Evolutionary conservation across 1,140 invertebrate genomes (phyloP).

Genomic region (Zophobas atratus): DNA sequence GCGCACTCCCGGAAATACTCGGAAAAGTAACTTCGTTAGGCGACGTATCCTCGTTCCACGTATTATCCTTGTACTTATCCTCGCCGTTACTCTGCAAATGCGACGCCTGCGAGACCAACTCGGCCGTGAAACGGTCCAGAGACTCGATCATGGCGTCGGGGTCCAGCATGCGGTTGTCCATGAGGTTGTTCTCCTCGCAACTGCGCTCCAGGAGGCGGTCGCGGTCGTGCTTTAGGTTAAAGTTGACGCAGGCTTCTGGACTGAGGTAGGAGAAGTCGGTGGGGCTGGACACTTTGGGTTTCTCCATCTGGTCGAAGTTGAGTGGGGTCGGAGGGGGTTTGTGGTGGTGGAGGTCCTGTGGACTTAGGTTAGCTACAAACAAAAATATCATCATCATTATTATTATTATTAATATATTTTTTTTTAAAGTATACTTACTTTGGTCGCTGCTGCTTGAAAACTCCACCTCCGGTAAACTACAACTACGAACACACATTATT

Average conservation of each 20-base stretch:
- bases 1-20: constrained; percentile 82
- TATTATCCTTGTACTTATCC: constrained; percentile 68
- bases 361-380: too few relatives aligned
- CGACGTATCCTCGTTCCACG: constrained; percentile 82
- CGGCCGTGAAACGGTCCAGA: constrained; percentile 75
- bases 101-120: constrained; percentile 74
- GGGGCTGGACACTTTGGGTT: constrained; percentile 22
- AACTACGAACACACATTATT: neutral
- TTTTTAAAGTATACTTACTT: too few relatives aligned
- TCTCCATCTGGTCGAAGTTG: neutral
- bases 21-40: constrained; percentile 85
- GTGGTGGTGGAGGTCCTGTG: too few relatives aligned
- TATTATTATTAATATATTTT: too few relatives aligned
- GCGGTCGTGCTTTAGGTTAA: constrained; percentile 31
- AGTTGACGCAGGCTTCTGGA: constrained; percentile 1
- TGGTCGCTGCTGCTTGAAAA: neutral
- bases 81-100: constrained; percentile 67
- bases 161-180: constrained; percentile 69
- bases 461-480: neutral
- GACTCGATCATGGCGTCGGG: constrained; percentile 79
- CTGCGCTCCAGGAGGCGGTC: constrained; percentile 53
- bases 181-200: constrained; percentile 57
- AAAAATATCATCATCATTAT: too few relatives aligned
- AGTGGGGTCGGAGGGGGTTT: neutral
- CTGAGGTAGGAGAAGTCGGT: constrained; percentile 57